A percentile compares a stretch with the other conserved stretches of the same genome.
Evolutionary conservation across 2,888 invertebrate genomes (phyloP).

Genomic region (Onchidella celtica): DNA sequence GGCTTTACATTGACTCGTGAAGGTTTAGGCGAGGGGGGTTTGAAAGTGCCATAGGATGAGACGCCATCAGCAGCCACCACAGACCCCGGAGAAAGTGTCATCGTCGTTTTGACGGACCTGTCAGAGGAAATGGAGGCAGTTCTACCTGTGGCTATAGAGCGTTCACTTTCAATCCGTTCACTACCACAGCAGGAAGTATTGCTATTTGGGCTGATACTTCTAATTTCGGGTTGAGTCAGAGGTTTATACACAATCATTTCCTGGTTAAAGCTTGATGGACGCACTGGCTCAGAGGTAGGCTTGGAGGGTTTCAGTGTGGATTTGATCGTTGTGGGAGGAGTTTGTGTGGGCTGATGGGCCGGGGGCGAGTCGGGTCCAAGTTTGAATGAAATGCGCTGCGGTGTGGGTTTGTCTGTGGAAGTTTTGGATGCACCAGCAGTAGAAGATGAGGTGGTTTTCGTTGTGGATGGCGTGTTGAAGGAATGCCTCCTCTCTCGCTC

Average conservation of each 20-base stretch:
- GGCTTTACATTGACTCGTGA: not conserved
- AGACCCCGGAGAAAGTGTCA: not conserved
- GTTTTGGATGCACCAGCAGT: not conserved
- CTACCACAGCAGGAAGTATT: conserved; percentile 45
- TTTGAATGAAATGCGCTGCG: conserved; percentile 30
- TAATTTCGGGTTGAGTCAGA: conserved; percentile 9
- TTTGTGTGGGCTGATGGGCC: not conserved
- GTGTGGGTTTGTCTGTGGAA: not conserved
- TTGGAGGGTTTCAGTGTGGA: not conserved
- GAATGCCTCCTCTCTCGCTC: conserved; percentile 44
- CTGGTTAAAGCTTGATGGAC: conserved; percentile 24
- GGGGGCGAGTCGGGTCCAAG: not conserved
- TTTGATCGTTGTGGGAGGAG: not conserved
- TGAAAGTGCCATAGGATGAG: conserved; percentile 25
- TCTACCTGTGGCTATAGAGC: not conserved
- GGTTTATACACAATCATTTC: conserved; percentile 40
- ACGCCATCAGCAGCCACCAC: conserved; percentile 17
- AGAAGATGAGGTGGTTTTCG: not conserved
- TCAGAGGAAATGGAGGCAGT: conserved; percentile 36
- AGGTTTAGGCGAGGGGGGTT: not conserved
- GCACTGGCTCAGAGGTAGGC: conserved; percentile 16
- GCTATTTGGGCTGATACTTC: conserved; percentile 32
- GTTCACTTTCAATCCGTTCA: conserved; percentile 28
- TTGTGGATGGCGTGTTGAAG: conserved; percentile 18
- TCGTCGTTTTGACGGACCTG: conserved; percentile 16